A percentile compares a stretch with the other conserved stretches of the same genome.
phyloP scores from a whole-genome alignment of 2,888 invertebrate species.

The Electrophaes corylata region DNA sequence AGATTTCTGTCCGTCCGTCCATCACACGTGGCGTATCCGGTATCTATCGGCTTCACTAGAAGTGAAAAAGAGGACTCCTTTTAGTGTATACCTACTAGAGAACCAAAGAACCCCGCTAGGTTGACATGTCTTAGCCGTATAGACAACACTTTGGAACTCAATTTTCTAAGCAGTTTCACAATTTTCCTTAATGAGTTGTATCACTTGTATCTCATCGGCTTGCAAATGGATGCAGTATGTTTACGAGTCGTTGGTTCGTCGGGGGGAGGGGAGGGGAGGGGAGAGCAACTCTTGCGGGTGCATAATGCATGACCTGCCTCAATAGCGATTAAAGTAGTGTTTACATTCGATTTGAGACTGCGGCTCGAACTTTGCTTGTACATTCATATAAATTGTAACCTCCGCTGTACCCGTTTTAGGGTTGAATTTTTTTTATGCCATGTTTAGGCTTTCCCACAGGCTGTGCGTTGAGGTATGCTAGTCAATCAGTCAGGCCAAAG shows the following conservation, averaged over 20 bases:
- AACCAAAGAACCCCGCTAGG: too few species aligned
- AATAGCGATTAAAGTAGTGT: slow-evolving; percentile 13
- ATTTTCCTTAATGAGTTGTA: slow-evolving; percentile 13
- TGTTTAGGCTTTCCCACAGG: too few species aligned
- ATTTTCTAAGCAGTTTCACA: slow-evolving; percentile 20
- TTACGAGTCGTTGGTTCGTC: slow-evolving; percentile 15
- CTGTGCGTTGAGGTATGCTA: too few species aligned
- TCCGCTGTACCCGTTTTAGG: too few species aligned
- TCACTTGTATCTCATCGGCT: slow-evolving; percentile 24
- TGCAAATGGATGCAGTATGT: slow-evolving; percentile 24
- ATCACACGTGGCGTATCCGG: slow-evolving; percentile 20
- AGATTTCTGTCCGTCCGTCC: slow-evolving; percentile 25
- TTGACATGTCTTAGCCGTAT: too few species aligned
- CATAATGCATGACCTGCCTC: slow-evolving; percentile 32
- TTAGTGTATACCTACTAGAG: too few species aligned
- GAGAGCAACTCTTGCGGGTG: slow-evolving; percentile 25
- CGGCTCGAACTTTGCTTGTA: neutral
- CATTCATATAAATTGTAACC: too few species aligned
- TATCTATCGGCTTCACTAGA: neutral
- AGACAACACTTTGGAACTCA: neutral
- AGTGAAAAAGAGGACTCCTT: neutral
- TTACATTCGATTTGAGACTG: slow-evolving; percentile 7
- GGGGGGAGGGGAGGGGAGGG: too few species aligned
- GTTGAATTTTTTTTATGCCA: too few species aligned
- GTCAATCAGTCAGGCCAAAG: too few species aligned